Percentiles rank a stretch among this genome's conserved stretches.
phyloP scores from a whole-genome alignment of 2,888 invertebrate genomes.

The Agapostemon virescens region DNA sequence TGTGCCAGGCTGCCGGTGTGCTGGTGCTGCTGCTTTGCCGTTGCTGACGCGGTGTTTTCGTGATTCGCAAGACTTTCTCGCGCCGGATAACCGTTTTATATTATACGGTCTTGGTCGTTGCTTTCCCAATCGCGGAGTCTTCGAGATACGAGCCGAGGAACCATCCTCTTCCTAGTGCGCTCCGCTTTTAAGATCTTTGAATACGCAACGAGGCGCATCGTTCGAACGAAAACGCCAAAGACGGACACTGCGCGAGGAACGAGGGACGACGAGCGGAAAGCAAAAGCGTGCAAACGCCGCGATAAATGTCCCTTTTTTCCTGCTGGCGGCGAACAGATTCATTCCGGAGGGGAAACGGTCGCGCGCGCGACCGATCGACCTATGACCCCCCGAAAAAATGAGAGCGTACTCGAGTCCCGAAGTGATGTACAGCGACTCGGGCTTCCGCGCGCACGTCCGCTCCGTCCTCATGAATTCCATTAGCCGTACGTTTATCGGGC shows the following conservation, averaged over 20 bases:
- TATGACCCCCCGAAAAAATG: constrained; percentile 46
- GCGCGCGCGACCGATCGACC: constrained; percentile 59
- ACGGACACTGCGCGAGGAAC: background rate
- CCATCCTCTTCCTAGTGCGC: constrained; percentile 38
- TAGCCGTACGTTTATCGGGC: constrained; percentile 55
- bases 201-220: background rate
- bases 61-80: constrained; percentile 56
- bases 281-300: constrained; percentile 39
- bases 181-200: constrained; percentile 1
- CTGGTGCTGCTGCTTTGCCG: background rate
- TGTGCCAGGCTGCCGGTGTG: constrained; percentile 27
- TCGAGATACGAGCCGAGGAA: constrained; percentile 24
- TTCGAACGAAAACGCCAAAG: background rate
- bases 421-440: constrained; percentile 70
- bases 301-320: constrained; percentile 71
- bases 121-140: constrained; percentile 15
- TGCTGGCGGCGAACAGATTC: constrained; percentile 67
- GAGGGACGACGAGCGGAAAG: background rate
- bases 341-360: constrained; percentile 64
- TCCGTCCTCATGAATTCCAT: constrained; percentile 72
- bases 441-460: constrained; percentile 57
- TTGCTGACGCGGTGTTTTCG: constrained; percentile 70
- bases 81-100: constrained; percentile 41
- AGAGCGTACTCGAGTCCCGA: constrained; percentile 74
- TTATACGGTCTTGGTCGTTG: constrained; percentile 6